Evolutionary conservation across 2,113 vertebrate species (phyloP).

Genomic region (Strix aluco): DNA sequence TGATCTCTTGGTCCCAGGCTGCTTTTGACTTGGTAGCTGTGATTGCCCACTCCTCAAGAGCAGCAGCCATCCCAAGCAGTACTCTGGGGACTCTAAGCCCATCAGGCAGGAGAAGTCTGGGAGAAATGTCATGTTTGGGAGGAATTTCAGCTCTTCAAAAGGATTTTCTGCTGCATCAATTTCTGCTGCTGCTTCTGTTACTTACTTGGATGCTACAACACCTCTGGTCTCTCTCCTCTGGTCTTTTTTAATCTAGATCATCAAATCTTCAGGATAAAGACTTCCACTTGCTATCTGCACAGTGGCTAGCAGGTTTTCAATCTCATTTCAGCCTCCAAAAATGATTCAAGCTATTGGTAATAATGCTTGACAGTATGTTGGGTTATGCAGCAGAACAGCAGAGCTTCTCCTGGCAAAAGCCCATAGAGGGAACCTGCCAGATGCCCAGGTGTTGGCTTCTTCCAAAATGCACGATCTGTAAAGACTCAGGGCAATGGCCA

Average conservation of each 20-base stretch:
- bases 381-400: not conserved
- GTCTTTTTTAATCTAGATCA: not conserved
- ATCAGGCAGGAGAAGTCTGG: not conserved
- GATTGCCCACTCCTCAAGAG: not conserved
- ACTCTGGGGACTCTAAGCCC: not conserved
- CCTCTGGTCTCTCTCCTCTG: not conserved
- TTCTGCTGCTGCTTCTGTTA: not conserved
- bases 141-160: not conserved
- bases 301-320: not conserved
- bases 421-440: not conserved
- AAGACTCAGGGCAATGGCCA: not conserved
- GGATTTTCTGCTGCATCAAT: not conserved
- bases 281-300: not conserved
- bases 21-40: not conserved
- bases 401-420: not conserved
- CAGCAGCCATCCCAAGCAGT: not conserved
- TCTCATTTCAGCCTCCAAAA: not conserved
- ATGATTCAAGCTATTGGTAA: not conserved
- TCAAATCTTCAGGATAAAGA: not conserved
- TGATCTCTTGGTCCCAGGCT: not conserved
- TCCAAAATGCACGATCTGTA: not conserved
- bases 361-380: not conserved
- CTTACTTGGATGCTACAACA: not conserved
- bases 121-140: not conserved
- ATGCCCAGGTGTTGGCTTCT: not conserved